phyloP scores from a whole-genome alignment of 2,888 invertebrate genomes.

The Mellilla xanthometata region DNA sequence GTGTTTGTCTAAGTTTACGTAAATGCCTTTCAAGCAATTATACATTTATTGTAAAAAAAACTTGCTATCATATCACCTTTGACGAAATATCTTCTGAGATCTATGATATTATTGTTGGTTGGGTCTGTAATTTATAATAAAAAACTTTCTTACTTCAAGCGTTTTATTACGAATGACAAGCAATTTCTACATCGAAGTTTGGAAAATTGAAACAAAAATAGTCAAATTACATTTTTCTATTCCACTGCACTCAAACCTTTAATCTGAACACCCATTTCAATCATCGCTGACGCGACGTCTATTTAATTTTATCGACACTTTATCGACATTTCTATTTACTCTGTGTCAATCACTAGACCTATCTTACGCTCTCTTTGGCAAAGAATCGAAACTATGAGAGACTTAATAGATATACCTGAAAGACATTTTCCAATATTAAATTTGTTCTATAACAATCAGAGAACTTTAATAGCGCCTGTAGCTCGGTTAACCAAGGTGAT shows the following conservation, averaged over 20 bases:
- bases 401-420: not conserved
- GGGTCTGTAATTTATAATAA: too few species aligned
- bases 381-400: conserved; percentile 5
- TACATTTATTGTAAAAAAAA: too few species aligned
- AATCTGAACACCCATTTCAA: not conserved
- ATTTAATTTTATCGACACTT: conserved; percentile 9
- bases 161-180: too few species aligned
- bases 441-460: too few species aligned
- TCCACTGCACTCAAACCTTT: not conserved
- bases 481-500: not conserved
- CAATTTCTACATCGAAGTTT: not conserved
- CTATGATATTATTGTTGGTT: too few species aligned
- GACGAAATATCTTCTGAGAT: too few species aligned
- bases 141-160: too few species aligned
- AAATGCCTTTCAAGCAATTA: too few species aligned
- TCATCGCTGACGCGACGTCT: not conserved
- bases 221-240: too few species aligned
- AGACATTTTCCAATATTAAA: not conserved
- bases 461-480: too few species aligned
- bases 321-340: conserved; percentile 14
- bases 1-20: too few species aligned
- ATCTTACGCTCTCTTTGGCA: not conserved
- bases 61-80: too few species aligned
- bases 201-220: not conserved
- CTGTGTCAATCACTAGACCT: conserved; percentile 13